These are phyloP conservation scores for Bujurquina vittata DNA, from an alignment of 2,113 vertebrate species.

Conservation along the genomic window DNA sequence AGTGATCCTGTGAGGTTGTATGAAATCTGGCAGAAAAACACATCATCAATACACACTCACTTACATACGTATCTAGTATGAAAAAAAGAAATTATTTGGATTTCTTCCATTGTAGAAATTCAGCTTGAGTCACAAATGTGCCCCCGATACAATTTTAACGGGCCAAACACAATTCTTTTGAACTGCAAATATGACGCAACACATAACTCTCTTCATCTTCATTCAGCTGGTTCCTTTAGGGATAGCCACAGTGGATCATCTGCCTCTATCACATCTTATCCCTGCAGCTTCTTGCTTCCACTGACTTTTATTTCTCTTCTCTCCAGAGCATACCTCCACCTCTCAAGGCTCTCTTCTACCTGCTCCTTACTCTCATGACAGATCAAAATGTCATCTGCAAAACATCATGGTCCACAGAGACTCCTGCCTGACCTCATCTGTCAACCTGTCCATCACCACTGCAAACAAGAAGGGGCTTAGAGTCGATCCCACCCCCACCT, in stretches of 20 bases:
- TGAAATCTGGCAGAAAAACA: slow-evolving; percentile 83
- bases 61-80: no score
- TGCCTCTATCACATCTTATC: not conserved
- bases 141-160: not conserved
- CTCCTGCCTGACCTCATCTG: not conserved
- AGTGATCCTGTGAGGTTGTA: slow-evolving; percentile 89
- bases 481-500: not conserved
- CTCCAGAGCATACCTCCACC: not conserved
- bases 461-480: not conserved
- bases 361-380: not conserved
- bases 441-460: not conserved
- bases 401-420: not conserved
- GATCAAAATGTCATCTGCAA: slow-evolving; percentile 1
- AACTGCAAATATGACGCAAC: no score
- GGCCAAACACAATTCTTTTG: not conserved
- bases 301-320: not conserved
- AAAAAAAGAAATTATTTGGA: no score
- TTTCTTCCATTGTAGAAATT: not conserved
- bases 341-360: not conserved
- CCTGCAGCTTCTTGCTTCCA: not conserved
- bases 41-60: slow-evolving; percentile 7
- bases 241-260: not conserved
- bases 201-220: not conserved
- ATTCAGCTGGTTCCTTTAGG: not conserved
- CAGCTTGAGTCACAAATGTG: not conserved